phyloP scores from a whole-genome alignment of 2,888 invertebrate species.

The Plebejus melissa region DNA sequence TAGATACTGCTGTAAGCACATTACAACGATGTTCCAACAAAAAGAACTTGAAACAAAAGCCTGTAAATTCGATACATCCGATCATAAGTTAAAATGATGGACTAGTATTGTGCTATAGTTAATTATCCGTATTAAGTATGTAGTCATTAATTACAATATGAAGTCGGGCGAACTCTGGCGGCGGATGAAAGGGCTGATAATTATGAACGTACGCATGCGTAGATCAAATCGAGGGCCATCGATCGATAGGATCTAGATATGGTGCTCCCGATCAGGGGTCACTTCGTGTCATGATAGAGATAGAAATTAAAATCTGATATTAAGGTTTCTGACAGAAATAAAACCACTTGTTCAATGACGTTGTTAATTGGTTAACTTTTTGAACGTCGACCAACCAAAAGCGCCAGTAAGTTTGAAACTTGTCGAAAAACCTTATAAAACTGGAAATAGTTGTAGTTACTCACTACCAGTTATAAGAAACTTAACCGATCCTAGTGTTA shows the following conservation, averaged over 20 bases:
- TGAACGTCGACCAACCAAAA: no score
- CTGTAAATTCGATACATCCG: conserved; percentile 28
- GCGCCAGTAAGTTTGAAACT: no score
- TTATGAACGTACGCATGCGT: conserved; percentile 73
- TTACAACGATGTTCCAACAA: not conserved
- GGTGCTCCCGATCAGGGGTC: conserved; percentile 49
- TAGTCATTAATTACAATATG: conserved; percentile 72
- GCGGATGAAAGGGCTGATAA: conserved; percentile 75
- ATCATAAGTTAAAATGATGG: conserved; percentile 46
- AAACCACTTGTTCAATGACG: no score
- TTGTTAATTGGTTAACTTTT: no score
- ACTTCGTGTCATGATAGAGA: conserved; percentile 44
- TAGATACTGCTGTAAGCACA: not conserved
- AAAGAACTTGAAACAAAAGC: conserved; percentile 7
- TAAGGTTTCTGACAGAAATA: no score
- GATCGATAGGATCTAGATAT: conserved; percentile 73
- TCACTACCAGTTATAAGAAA: not conserved
- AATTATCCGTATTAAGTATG: conserved; percentile 57
- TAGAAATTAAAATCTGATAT: no score
- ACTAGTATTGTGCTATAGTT: conserved; percentile 50
- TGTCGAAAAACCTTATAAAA: no score
- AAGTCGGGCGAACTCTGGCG: conserved; percentile 69
- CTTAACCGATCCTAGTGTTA: not conserved
- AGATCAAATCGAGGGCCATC: conserved; percentile 73
- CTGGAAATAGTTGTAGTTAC: no score